A percentile compares a stretch with the other conserved stretches of the same genome.
These are phyloP conservation scores for Drosophila gunungcola DNA, from an alignment of 1,140 invertebrate genomes.

Conservation along the genomic window DNA sequence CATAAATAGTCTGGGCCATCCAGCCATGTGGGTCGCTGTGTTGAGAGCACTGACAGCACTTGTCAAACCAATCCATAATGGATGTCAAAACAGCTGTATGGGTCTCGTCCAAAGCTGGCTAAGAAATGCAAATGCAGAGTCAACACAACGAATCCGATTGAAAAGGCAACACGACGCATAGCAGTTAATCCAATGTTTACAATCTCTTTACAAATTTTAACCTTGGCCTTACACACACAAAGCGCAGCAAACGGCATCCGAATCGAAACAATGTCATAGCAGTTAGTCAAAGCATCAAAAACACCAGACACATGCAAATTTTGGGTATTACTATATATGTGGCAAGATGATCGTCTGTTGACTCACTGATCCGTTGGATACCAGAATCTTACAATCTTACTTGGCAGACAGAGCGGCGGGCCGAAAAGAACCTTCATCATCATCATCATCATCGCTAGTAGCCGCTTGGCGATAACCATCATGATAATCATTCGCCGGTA, in stretches of 20 bases:
- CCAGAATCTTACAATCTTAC: constrained; percentile 57
- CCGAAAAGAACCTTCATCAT: constrained; percentile 26
- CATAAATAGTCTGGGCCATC: constrained; percentile 47
- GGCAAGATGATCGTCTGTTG: constrained; percentile 1
- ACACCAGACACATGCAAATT: constrained; percentile 2
- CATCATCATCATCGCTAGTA: constrained; percentile 8
- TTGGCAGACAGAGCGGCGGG: constrained; percentile 61
- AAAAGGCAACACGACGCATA: constrained; percentile 54
- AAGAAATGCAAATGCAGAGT: constrained; percentile 72
- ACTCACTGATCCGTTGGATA: constrained; percentile 15
- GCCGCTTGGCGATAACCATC: constrained; percentile 25
- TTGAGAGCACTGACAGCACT: constrained; percentile 66
- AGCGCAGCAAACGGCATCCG: constrained; percentile 68
- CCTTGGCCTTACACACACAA: constrained; percentile 76
- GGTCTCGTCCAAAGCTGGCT: constrained; percentile 28
- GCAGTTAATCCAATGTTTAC: constrained; percentile 78
- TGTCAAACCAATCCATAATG: constrained; percentile 80
- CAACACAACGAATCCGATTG: constrained; percentile 48
- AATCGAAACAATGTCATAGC: constrained; percentile 73
- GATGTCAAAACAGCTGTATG: constrained; percentile 68
- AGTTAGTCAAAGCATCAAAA: constrained; percentile 55
- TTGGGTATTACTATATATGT: not conserved
- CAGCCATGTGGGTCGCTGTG: constrained; percentile 70
- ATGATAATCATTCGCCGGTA: constrained; percentile 8
- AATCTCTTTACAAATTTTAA: constrained; percentile 82